Conservation (phyloP, 2,797 vertebrate species). For the Yasuhikotakia modesta region DNA sequence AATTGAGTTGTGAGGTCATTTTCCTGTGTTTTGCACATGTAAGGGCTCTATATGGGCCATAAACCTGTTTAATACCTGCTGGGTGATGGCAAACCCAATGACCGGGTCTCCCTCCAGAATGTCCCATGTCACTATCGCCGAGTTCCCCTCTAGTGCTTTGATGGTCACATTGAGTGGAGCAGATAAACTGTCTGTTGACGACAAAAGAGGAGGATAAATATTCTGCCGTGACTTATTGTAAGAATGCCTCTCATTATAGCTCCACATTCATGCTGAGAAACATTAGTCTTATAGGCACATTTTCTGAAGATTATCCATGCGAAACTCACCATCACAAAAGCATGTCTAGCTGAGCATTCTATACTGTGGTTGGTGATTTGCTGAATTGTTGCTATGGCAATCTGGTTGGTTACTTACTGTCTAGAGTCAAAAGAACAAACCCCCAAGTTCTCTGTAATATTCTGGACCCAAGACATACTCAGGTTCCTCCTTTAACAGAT, state of each 20-base stretch:
- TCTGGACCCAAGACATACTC: not conserved
- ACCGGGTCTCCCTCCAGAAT: constrained; percentile 92
- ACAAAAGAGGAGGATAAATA: constrained; percentile 44
- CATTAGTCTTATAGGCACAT: not conserved
- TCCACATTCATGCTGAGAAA: not conserved
- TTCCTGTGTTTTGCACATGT: constrained; percentile 15
- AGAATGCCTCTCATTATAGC: not conserved
- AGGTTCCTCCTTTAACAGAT: not conserved
- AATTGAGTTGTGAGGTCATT: constrained; percentile 31
- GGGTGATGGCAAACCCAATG: constrained; percentile 95
- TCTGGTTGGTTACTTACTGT: not conserved
- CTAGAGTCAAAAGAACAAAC: not conserved
- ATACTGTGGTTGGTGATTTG: too few relatives aligned
- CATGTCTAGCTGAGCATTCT: not conserved
- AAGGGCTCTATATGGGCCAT: constrained; percentile 22
- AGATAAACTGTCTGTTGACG: constrained; percentile 84
- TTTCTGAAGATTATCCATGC: not conserved
- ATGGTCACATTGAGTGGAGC: constrained; percentile 95
- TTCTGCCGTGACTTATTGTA: not conserved
- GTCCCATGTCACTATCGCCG: constrained; percentile 93
- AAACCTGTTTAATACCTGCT: constrained; percentile 80
- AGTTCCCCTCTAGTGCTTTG: constrained; percentile 90
- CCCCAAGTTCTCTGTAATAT: not conserved
- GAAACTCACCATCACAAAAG: not conserved
- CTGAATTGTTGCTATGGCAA: too few relatives aligned